These are phyloP conservation scores for Leptinotarsa lineolata DNA, from an alignment of 1,140 invertebrate species.

Conservation along the genomic window DNA sequence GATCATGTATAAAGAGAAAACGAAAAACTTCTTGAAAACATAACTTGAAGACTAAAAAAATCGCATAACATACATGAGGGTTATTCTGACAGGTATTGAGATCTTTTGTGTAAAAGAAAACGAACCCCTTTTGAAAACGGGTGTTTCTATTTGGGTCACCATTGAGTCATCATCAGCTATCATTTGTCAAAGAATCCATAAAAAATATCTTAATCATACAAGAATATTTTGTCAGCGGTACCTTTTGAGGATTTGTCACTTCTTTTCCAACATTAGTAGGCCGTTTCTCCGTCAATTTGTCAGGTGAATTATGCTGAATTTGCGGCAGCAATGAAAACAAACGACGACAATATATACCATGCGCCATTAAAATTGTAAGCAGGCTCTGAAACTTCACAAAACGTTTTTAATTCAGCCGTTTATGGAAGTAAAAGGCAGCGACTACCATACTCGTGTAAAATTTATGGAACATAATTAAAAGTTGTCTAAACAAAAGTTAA, in stretches of 20 bases:
- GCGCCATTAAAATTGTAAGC: not conserved
- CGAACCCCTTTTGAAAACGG: no score
- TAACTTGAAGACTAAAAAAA: no score
- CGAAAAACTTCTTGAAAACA: no score
- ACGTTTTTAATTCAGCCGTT: constrained; percentile 6
- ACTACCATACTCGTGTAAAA: not conserved
- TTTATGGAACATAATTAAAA: constrained; percentile 9
- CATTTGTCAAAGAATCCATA: no score
- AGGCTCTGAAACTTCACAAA: constrained; percentile 6
- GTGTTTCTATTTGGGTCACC: no score
- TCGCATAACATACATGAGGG: no score
- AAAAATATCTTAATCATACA: no score
- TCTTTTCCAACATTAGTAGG: not conserved
- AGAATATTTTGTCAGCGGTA: not conserved
- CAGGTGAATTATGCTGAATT: not conserved
- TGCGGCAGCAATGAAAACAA: not conserved
- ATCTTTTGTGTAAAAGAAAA: no score
- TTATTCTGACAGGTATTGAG: no score
- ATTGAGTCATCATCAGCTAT: no score
- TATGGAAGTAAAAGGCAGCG: not conserved
- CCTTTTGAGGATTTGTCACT: not conserved
- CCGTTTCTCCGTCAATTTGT: not conserved
- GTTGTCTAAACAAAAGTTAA: not conserved
- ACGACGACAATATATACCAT: constrained; percentile 1
- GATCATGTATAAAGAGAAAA: no score